phyloP scores from a whole-genome alignment of 2,113 vertebrate species.

The Ophthalmolycus amberensis region DNA sequence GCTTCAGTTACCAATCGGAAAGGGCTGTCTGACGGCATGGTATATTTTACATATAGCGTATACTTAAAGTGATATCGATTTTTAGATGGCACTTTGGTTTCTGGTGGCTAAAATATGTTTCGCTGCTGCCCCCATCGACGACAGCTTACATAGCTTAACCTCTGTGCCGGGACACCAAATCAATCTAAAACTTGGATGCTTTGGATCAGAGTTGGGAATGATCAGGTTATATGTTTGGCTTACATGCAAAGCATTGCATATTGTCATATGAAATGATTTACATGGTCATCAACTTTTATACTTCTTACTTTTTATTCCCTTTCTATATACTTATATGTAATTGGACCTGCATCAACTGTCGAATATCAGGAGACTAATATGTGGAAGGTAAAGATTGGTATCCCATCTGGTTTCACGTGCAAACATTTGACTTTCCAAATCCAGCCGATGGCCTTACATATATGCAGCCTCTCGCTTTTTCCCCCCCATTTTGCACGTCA shows the following conservation, averaged over 20 bases:
- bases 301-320: background rate
- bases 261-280: background rate
- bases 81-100: background rate
- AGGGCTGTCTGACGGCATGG: background rate
- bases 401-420: constrained; percentile 26
- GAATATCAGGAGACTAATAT: constrained; percentile 36
- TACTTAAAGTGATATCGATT: background rate
- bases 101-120: background rate
- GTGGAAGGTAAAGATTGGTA: constrained; percentile 23
- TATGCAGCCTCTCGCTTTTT: background rate
- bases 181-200: background rate
- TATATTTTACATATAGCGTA: background rate
- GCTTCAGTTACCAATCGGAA: background rate
- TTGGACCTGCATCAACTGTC: constrained; percentile 9
- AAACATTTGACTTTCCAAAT: constrained; percentile 36
- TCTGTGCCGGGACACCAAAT: background rate
- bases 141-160: background rate
- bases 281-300: background rate
- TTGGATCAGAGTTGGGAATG: background rate
- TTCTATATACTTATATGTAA: background rate
- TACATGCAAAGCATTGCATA: background rate
- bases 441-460: constrained; percentile 4
- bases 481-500: constrained; percentile 32
- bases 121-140: background rate
- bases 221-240: background rate